Conservation (phyloP, 2,113 vertebrate genomes). For the Podarcis cretensis region DNA sequence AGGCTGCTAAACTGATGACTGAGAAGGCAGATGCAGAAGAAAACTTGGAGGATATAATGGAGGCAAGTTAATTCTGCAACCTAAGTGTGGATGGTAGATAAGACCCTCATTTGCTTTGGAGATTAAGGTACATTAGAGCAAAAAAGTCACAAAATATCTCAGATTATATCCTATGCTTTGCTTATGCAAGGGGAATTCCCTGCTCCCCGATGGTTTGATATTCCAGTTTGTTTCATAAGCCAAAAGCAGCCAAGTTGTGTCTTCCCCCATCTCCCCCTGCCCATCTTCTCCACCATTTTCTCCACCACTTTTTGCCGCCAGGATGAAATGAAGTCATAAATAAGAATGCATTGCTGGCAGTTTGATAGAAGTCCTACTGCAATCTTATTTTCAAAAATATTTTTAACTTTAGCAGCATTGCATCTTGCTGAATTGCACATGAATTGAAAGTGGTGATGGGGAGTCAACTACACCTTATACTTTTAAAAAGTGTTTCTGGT, state of each 20-base stretch:
- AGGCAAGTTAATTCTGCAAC: conserved; percentile 73
- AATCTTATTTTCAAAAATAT: not conserved
- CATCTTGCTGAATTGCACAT: not conserved
- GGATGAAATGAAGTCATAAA: too few relatives aligned
- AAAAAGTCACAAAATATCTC: not conserved
- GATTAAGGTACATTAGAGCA: not conserved
- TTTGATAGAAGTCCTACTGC: not conserved
- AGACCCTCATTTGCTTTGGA: not conserved
- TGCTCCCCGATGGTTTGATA: not conserved
- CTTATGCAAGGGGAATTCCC: not conserved
- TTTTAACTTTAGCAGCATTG: not conserved
- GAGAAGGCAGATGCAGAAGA: conserved; percentile 92
- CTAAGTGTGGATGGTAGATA: not conserved
- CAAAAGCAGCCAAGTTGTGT: not conserved
- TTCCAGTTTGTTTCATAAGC: not conserved
- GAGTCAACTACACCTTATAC: not conserved
- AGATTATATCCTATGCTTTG: too few relatives aligned
- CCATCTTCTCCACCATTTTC: not conserved
- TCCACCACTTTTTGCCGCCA: not conserved
- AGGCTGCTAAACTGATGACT: conserved; percentile 88
- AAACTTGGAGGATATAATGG: conserved; percentile 91
- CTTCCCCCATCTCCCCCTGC: not conserved
- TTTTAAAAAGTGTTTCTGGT: not conserved
- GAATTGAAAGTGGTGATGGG: not conserved
- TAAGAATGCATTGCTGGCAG: not conserved